A percentile compares a stretch with the other conserved stretches of the same genome.
phyloP scores from a whole-genome alignment of 2,797 vertebrate genomes.

The Momotus momota region DNA sequence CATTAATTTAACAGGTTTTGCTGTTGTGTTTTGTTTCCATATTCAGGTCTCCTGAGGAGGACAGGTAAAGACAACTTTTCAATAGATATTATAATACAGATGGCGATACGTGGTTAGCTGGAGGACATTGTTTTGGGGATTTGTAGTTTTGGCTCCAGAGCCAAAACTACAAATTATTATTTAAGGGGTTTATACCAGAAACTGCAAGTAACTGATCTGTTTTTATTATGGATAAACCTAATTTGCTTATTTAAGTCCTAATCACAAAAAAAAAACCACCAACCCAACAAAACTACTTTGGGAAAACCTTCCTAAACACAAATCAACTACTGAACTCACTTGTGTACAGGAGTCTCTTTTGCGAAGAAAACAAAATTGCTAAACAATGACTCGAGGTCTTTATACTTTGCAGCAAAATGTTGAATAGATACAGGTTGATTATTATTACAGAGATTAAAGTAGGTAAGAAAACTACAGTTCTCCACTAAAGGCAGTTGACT shows the following conservation, averaged over 20 bases:
- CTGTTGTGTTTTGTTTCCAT: conserved; percentile 48
- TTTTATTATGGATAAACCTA: background rate
- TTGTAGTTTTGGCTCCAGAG: background rate
- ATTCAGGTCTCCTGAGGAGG: conserved; percentile 84
- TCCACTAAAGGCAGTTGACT: background rate
- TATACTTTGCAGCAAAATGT: background rate
- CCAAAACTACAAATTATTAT: background rate
- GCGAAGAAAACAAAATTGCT: background rate
- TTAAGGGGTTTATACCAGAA: background rate
- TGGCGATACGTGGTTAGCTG: background rate
- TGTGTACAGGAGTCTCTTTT: background rate
- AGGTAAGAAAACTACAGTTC: background rate
- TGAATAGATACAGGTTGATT: background rate
- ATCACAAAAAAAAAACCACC: background rate
- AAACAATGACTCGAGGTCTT: background rate
- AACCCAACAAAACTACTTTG: background rate
- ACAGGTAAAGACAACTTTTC: conserved; percentile 80
- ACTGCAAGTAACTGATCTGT: background rate
- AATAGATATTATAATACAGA: background rate
- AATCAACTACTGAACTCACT: background rate
- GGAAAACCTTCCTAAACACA: background rate
- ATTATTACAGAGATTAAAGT: background rate
- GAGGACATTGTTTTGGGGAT: background rate
- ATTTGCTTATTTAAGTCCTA: background rate
- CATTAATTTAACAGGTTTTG: conserved; percentile 6